phyloP scores from a whole-genome alignment of 1,140 invertebrate species.

The Littorina saxatilis region DNA sequence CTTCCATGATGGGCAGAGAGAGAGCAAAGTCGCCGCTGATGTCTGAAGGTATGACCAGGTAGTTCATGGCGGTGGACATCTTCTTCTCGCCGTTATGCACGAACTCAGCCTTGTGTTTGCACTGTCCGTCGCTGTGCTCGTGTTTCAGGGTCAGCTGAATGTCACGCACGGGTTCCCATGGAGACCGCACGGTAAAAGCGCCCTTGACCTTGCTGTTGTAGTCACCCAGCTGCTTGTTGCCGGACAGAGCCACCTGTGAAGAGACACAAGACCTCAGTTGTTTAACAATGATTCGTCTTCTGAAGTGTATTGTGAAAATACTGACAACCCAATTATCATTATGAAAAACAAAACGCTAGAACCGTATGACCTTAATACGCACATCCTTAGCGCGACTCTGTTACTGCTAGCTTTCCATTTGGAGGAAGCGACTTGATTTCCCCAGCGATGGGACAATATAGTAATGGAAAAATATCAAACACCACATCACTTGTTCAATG shows the following conservation, averaged over 20 bases:
- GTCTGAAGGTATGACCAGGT: neutral
- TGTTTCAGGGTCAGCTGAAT: conserved; percentile 33
- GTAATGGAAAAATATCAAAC: too few relatives aligned
- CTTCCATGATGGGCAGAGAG: conserved; percentile 20
- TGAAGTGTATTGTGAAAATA: too few relatives aligned
- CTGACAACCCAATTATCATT: too few relatives aligned
- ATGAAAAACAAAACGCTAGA: too few relatives aligned
- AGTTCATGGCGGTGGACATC: conserved; percentile 9
- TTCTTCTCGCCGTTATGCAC: conserved; percentile 23
- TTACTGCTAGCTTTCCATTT: too few relatives aligned
- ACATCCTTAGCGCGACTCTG: too few relatives aligned
- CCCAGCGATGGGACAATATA: too few relatives aligned
- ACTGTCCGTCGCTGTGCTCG: conserved; percentile 20
- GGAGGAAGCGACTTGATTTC: too few relatives aligned
- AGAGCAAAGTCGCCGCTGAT: conserved; percentile 27
- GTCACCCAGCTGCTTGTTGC: conserved; percentile 21
- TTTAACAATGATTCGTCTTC: too few relatives aligned
- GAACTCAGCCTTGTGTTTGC: neutral
- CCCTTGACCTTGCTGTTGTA: conserved; percentile 9
- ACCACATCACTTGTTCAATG: too few relatives aligned
- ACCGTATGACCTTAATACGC: too few relatives aligned
- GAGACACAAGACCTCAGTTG: too few relatives aligned
- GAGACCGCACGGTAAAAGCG: conserved; percentile 32
- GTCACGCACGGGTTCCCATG: conserved; percentile 39
- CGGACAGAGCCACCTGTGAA: conserved; percentile 39